Conservation (phyloP, 2,113 vertebrate species). For the Emydura subglobosa region DNA sequence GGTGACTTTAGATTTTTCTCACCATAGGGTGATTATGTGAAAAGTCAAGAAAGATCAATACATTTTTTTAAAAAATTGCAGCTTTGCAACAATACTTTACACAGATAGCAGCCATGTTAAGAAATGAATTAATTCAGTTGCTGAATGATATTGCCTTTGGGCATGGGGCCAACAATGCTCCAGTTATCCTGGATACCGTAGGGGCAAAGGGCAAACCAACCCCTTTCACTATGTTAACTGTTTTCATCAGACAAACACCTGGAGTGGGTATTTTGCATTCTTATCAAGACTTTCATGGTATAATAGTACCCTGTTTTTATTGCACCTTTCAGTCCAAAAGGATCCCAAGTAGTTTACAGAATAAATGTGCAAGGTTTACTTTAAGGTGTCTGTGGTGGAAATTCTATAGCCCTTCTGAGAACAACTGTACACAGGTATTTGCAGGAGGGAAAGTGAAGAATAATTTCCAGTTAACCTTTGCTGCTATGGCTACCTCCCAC, state of each 20-base stretch:
- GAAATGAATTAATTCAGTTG: background rate
- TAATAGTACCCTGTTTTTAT: background rate
- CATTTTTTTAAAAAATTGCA: background rate
- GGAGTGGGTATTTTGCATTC: background rate
- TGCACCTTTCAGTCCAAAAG: background rate
- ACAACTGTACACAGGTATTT: background rate
- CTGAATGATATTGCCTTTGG: background rate
- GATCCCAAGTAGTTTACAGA: background rate
- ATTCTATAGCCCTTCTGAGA: background rate
- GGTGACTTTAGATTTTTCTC: background rate
- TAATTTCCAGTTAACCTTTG: accelerated
- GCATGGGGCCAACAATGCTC: background rate
- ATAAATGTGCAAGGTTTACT: background rate
- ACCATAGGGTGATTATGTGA: background rate
- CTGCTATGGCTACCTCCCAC: background rate
- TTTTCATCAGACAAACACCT: background rate
- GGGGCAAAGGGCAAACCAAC: background rate
- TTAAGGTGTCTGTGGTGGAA: background rate
- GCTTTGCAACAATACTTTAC: background rate
- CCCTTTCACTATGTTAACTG: background rate
- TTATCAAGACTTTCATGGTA: background rate
- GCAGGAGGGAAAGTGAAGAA: background rate
- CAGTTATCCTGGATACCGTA: background rate
- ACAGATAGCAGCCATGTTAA: background rate
- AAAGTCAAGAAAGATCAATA: background rate